phyloP scores from a whole-genome alignment of 2,113 vertebrate genomes.

The Myotis lucifugus region DNA sequence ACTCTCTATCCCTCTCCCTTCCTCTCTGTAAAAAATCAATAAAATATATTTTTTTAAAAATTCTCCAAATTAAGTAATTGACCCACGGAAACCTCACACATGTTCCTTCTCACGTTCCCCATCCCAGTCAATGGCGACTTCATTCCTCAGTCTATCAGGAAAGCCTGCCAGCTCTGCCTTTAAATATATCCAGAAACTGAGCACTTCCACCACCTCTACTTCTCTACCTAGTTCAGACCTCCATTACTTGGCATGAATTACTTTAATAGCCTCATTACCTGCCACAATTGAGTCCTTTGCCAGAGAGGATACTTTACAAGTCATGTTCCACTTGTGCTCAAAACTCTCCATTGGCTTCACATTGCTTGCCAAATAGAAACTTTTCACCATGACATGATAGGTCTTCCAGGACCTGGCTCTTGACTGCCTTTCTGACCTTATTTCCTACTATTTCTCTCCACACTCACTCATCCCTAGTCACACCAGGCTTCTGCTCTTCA shows the following conservation, averaged over 20 bases:
- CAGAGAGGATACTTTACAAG: neutral
- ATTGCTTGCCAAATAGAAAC: too few species aligned
- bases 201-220: neutral
- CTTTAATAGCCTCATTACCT: neutral
- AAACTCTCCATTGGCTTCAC: too few species aligned
- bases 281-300: neutral
- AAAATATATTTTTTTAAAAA: neutral
- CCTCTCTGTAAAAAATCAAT: too few species aligned
- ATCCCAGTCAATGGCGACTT: neutral
- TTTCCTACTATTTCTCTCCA: too few species aligned
- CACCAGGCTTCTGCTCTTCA: too few species aligned
- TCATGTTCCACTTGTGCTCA: too few species aligned
- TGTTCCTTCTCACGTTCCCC: neutral
- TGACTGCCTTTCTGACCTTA: too few species aligned
- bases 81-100: neutral
- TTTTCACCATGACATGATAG: too few species aligned
- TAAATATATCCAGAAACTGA: neutral
- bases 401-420: too few species aligned
- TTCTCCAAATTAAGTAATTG: neutral
- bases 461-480: too few species aligned
- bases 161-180: neutral
- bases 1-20: too few species aligned
- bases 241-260: neutral
- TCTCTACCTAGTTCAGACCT: neutral
- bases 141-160: neutral